Evolutionary conservation across 2,113 vertebrate species (phyloP).

Genomic region (Motacilla alba): DNA sequence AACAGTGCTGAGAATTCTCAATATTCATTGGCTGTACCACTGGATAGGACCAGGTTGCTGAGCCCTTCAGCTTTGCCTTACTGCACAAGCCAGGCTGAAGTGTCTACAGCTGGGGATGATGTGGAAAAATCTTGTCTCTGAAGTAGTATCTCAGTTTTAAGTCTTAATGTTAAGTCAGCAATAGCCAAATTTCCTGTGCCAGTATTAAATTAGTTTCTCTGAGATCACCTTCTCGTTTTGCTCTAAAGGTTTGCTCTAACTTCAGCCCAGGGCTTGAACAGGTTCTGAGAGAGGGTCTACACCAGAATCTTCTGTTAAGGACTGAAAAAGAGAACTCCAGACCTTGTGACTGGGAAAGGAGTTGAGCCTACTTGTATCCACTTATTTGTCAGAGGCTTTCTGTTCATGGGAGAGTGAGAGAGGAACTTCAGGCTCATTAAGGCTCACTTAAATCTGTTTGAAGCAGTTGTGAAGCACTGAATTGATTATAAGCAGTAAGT

Average conservation of each 20-base stretch:
- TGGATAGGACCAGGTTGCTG: background rate
- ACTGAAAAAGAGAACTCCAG: background rate
- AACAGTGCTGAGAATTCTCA: background rate
- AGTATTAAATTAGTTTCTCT: background rate
- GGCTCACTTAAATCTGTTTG: background rate
- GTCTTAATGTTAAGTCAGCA: background rate
- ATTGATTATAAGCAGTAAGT: background rate
- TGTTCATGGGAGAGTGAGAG: background rate
- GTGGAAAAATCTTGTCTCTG: background rate
- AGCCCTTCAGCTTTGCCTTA: background rate
- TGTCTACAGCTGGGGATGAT: background rate
- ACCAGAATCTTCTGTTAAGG: background rate
- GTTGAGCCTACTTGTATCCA: background rate
- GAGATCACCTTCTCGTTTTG: background rate
- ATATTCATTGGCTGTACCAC: background rate
- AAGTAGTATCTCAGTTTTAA: background rate
- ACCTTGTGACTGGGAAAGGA: background rate
- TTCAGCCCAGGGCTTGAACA: background rate
- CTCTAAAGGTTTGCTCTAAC: background rate
- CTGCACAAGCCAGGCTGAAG: background rate
- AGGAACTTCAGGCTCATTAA: background rate
- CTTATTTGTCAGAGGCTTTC: background rate
- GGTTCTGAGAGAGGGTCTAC: background rate
- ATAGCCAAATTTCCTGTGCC: background rate
- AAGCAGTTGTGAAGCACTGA: background rate